These are phyloP conservation scores for Cyaniris semiargus DNA, from an alignment of 2,888 invertebrate species.

Conservation along the genomic window DNA sequence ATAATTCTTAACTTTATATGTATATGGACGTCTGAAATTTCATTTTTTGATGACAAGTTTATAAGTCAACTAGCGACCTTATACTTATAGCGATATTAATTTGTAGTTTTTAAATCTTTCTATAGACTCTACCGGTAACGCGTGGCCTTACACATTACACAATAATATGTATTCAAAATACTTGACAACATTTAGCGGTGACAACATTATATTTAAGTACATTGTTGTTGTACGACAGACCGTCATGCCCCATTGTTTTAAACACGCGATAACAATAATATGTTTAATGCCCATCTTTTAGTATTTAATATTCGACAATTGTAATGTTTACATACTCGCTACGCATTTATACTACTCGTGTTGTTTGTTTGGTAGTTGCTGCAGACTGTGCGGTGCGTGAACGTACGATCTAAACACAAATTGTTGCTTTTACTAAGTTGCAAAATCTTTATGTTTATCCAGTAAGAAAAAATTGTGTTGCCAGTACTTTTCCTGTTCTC, in stretches of 20 bases:
- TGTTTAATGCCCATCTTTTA: background rate
- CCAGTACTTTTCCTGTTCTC: too few species aligned
- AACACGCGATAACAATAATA: background rate
- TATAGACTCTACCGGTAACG: background rate
- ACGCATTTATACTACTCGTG: background rate
- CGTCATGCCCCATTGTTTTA: slow-evolving; percentile 1
- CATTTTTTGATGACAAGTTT: too few species aligned
- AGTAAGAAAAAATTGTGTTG: too few species aligned
- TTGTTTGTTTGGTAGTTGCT: background rate
- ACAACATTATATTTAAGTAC: background rate
- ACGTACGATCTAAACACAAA: background rate
- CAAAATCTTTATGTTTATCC: too few species aligned
- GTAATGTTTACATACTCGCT: background rate
- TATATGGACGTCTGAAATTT: too few species aligned
- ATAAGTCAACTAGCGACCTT: too few species aligned
- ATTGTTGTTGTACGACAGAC: background rate
- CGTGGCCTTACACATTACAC: background rate
- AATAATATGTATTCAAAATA: background rate
- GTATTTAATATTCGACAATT: background rate
- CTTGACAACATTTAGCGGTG: background rate
- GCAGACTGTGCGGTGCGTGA: background rate
- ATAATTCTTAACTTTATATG: too few species aligned
- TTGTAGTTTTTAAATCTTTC: background rate
- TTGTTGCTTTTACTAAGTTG: background rate
- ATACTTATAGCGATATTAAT: too few species aligned